A percentile compares a stretch with the other conserved stretches of the same genome.
Conservation (phyloP, 2,888 invertebrate genomes). For the Melieria crassipennis region DNA sequence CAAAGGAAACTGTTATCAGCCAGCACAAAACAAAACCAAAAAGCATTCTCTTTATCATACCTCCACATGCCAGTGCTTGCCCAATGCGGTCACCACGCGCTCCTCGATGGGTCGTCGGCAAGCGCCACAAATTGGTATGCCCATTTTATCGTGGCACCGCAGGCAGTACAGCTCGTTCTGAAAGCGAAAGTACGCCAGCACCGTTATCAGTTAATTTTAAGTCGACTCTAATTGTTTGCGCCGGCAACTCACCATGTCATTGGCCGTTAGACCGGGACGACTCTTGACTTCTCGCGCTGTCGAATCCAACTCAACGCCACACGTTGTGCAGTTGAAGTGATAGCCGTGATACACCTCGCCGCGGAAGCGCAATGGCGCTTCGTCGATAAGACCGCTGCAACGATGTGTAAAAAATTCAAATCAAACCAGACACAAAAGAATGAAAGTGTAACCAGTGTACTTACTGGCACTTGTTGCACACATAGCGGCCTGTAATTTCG, state of each 20-base stretch:
- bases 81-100: slow-evolving; percentile 96
- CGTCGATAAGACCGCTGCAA: slow-evolving; percentile 86
- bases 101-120: slow-evolving; percentile 99
- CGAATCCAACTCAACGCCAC: slow-evolving; percentile 91
- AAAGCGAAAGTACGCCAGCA: neutral
- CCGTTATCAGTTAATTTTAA: neutral
- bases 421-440: neutral
- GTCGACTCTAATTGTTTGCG: neutral
- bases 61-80: slow-evolving; percentile 99
- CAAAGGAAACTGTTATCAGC: neutral
- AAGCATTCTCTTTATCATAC: slow-evolving; percentile 61
- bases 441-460: slow-evolving; percentile 62
- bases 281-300: slow-evolving; percentile 96
- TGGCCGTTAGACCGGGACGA: slow-evolving; percentile 87
- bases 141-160: slow-evolving; percentile 99
- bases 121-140: slow-evolving; percentile 99
- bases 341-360: slow-evolving; percentile 99
- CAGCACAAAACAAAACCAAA: too few relatives aligned
- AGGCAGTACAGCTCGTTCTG: slow-evolving; percentile 96
- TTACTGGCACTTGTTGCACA: slow-evolving; percentile 98
- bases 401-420: slow-evolving; percentile 14
- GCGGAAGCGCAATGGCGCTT: slow-evolving; percentile 88
- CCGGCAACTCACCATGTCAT: slow-evolving; percentile 76
- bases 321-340: slow-evolving; percentile 96
- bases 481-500: slow-evolving; percentile 92